Evolutionary conservation across 2,797 vertebrate species (phyloP).

Genomic region (Coluber constrictor): DNA sequence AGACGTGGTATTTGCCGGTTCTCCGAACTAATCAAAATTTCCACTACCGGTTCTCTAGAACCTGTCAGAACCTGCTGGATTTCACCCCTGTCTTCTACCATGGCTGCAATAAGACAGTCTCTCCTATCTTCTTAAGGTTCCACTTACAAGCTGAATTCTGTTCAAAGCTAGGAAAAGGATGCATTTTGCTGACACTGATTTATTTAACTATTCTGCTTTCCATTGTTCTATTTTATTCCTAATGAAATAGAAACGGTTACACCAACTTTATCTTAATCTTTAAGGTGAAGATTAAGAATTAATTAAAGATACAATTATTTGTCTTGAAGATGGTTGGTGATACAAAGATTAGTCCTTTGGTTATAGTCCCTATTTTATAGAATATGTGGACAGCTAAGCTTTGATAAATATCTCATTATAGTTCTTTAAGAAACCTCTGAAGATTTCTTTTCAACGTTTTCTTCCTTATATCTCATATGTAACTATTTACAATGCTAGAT

Average conservation of each 20-base stretch:
- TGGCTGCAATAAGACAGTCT: conserved; percentile 32
- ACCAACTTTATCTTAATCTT: background rate
- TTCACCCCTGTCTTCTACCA: too few relatives aligned
- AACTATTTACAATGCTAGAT: background rate
- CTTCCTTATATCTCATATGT: background rate
- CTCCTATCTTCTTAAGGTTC: conserved; percentile 29
- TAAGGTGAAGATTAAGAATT: background rate
- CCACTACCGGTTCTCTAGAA: too few relatives aligned
- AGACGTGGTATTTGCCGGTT: too few relatives aligned
- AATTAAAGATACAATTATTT: background rate
- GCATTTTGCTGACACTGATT: background rate
- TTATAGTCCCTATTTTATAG: background rate
- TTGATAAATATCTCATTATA: background rate
- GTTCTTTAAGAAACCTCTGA: background rate
- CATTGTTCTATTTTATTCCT: background rate
- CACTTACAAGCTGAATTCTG: background rate
- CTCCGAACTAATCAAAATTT: too few relatives aligned
- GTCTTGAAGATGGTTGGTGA: background rate
- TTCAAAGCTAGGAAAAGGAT: background rate
- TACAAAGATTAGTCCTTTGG: background rate
- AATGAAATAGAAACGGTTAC: background rate
- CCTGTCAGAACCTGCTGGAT: too few relatives aligned
- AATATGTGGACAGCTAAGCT: background rate
- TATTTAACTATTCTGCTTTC: background rate
- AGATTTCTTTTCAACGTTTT: background rate